A percentile compares a stretch with the other conserved stretches of the same genome.
Conservation (phyloP, 2,797 vertebrate species). For the Pteronotus mesoamericanus region DNA sequence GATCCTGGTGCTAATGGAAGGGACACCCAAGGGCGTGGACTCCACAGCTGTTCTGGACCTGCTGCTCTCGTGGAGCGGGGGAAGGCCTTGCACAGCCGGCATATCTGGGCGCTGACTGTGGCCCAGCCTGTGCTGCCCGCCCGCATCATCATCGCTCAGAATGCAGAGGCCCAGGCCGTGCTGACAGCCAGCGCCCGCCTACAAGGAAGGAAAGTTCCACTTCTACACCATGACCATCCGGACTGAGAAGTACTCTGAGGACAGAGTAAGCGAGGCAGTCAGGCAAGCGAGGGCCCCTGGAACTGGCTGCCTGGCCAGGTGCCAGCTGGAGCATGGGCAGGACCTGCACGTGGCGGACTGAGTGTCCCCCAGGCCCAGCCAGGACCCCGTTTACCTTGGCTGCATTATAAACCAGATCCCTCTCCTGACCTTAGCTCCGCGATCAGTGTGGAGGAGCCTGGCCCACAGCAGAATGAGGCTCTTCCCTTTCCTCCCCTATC, state of each 20-base stretch:
- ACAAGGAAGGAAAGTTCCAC: slow-evolving; percentile 78
- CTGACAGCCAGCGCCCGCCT: slow-evolving; percentile 81
- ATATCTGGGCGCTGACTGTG: slow-evolving; percentile 84
- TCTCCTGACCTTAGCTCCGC: background rate
- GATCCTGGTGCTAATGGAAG: slow-evolving; percentile 85
- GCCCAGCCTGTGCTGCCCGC: slow-evolving; percentile 83
- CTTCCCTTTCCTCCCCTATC: background rate
- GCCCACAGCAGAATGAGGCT: background rate
- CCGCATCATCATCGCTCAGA: slow-evolving; percentile 82
- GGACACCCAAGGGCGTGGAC: slow-evolving; percentile 83
- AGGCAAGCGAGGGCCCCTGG: slow-evolving; percentile 79
- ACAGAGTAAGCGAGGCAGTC: slow-evolving; percentile 85
- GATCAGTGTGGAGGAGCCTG: background rate
- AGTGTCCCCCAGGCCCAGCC: background rate
- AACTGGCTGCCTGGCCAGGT: slow-evolving; percentile 74
- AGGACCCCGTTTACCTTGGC: background rate
- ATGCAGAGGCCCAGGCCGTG: slow-evolving; percentile 80
- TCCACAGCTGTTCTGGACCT: slow-evolving; percentile 81
- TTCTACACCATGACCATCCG: slow-evolving; percentile 87
- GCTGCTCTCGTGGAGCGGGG: slow-evolving; percentile 82
- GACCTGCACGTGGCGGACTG: background rate
- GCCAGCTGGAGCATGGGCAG: background rate
- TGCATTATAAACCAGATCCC: background rate
- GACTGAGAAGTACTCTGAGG: slow-evolving; percentile 85
- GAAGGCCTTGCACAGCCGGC: slow-evolving; percentile 85